These are phyloP conservation scores for Nephrotoma appendiculata DNA, from an alignment of 2,888 invertebrate species.

Conservation along the genomic window DNA sequence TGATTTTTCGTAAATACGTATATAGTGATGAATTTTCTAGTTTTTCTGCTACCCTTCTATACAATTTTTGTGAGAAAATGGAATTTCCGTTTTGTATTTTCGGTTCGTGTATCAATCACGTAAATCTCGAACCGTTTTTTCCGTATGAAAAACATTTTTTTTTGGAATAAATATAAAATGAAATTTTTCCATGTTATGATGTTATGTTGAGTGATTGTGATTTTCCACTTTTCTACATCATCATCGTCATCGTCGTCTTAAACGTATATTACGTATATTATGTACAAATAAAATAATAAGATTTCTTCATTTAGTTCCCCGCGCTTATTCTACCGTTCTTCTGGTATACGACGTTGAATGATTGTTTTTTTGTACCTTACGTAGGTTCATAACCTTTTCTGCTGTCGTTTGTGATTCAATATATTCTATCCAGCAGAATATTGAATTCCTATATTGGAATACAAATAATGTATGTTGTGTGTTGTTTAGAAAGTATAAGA, in stretches of 20 bases:
- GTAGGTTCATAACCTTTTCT: not conserved
- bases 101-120: not conserved
- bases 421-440: not conserved
- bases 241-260: not conserved
- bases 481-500: not conserved
- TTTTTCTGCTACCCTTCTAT: not conserved
- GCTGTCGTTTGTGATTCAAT: not conserved
- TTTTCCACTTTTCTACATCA: not conserved
- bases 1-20: not conserved
- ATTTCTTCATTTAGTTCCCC: not conserved
- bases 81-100: not conserved
- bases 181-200: not conserved
- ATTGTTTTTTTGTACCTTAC: not conserved
- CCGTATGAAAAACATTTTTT: not conserved
- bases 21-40: not conserved
- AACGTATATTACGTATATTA: not conserved
- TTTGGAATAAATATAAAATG: not conserved
- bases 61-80: not conserved
- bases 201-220: not conserved
- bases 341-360: not conserved
- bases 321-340: not conserved
- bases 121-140: not conserved
- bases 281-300: not conserved
- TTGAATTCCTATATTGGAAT: not conserved
- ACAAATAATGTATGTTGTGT: not conserved